phyloP scores from a whole-genome alignment of 2,113 vertebrate genomes.

The Pygoscelis adeliae region DNA sequence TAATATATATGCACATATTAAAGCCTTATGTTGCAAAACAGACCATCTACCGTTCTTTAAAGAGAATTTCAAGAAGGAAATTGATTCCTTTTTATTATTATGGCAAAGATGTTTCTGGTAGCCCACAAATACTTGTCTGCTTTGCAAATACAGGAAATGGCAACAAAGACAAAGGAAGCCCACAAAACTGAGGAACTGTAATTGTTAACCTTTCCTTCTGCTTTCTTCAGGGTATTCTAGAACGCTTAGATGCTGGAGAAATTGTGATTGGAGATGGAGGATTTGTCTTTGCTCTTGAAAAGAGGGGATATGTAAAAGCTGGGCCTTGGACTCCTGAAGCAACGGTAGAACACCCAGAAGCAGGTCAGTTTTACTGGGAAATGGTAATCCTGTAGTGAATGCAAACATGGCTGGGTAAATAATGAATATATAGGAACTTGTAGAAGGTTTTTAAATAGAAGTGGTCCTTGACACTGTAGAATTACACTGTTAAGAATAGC shows the following conservation, averaged over 20 bases:
- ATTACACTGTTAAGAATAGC: neutral
- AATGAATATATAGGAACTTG: neutral
- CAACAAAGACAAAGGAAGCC: neutral
- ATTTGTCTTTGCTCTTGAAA: slow-evolving; percentile 95
- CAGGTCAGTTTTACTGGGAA: slow-evolving; percentile 78
- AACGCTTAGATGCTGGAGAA: slow-evolving; percentile 90
- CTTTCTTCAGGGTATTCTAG: slow-evolving; percentile 84
- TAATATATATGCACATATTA: neutral
- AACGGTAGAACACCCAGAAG: slow-evolving; percentile 89
- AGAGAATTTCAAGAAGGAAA: neutral
- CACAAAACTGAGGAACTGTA: neutral
- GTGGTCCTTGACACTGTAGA: neutral
- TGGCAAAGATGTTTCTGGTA: neutral
- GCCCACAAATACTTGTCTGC: neutral
- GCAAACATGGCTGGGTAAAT: neutral
- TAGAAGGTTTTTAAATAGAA: neutral
- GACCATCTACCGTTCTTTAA: neutral
- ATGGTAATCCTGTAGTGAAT: neutral
- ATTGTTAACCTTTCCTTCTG: neutral
- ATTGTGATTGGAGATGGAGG: slow-evolving; percentile 95
- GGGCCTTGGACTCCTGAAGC: slow-evolving; percentile 98
- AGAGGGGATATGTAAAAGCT: slow-evolving; percentile 94
- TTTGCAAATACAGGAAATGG: neutral
- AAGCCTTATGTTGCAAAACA: neutral
- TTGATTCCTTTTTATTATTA: neutral